A percentile compares a stretch with the other conserved stretches of the same genome.
Evolutionary conservation across 2,113 vertebrate species (phyloP).

Genomic region (Atlantisia rogersi): DNA sequence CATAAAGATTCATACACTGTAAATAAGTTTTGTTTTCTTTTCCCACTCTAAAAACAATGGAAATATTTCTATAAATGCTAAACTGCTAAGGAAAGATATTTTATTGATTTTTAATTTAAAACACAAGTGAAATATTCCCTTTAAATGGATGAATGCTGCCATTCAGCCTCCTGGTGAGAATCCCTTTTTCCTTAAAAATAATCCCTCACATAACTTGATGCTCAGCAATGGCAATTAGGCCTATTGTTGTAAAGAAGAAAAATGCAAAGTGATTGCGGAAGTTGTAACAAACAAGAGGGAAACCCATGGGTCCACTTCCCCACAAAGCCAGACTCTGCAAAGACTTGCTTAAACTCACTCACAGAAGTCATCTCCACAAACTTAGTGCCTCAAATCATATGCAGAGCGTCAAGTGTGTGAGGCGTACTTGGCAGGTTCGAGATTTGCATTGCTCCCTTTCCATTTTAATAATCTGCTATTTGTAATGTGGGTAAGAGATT

Average conservation of each 20-base stretch:
- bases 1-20: background rate
- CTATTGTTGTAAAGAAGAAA: background rate
- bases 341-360: background rate
- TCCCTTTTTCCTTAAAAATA: conserved; percentile 13
- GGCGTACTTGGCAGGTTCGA: background rate
- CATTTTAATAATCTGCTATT: conserved; percentile 30
- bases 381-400: background rate
- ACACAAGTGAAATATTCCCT: conserved; percentile 13
- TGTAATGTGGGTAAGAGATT: background rate
- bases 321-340: background rate
- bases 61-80: conserved; percentile 32
- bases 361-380: background rate
- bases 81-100: background rate
- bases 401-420: background rate
- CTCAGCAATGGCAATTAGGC: background rate
- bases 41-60: background rate
- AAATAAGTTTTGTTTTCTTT: conserved; percentile 27
- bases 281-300: background rate
- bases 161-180: conserved; percentile 6
- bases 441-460: conserved; percentile 21
- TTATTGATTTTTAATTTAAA: conserved; percentile 52
- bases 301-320: background rate
- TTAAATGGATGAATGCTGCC: conserved; percentile 27
- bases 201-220: background rate
- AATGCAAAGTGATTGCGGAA: background rate